phyloP scores from a whole-genome alignment of 1,140 invertebrate species.

The Aphidius gifuensis region DNA sequence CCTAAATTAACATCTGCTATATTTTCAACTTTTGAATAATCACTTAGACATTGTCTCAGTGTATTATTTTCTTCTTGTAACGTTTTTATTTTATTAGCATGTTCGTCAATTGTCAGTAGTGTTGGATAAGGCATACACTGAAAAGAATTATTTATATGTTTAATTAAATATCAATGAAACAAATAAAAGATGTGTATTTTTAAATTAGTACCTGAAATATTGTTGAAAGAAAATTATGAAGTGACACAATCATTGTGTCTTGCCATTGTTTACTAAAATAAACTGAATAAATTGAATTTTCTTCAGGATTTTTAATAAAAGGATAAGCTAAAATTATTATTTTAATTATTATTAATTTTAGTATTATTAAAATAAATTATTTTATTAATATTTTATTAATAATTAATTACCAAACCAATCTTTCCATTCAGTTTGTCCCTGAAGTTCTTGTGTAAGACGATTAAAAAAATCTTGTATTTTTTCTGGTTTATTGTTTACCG shows the following conservation, averaged over 20 bases:
- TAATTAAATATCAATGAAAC: slow-evolving; percentile 9
- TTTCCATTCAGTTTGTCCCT: slow-evolving; percentile 88
- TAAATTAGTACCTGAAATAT: slow-evolving; percentile 68
- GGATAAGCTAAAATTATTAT: slow-evolving; percentile 69
- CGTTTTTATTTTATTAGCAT: slow-evolving; percentile 72
- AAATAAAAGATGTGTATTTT: slow-evolving; percentile 4
- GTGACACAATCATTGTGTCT: slow-evolving; percentile 87
- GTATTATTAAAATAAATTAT: slow-evolving; percentile 19
- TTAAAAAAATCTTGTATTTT: slow-evolving; percentile 88
- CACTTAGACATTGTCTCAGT: slow-evolving; percentile 57
- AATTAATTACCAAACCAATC: slow-evolving; percentile 90
- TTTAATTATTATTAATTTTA: slow-evolving; percentile 23
- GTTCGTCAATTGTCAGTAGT: slow-evolving; percentile 81
- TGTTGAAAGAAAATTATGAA: slow-evolving; percentile 91
- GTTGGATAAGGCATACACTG: slow-evolving; percentile 80
- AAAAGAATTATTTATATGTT: slow-evolving; percentile 26
- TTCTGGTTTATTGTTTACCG: slow-evolving; percentile 76
- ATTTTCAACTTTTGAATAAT: slow-evolving; percentile 54
- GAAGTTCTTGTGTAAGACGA: slow-evolving; percentile 82
- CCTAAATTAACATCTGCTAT: slow-evolving; percentile 59
- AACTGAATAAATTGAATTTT: slow-evolving; percentile 80
- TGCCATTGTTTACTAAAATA: slow-evolving; percentile 94
- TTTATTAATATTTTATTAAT: background rate
- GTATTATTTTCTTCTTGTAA: slow-evolving; percentile 81
- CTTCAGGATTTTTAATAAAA: slow-evolving; percentile 87